phyloP scores from a whole-genome alignment of 2,797 vertebrate genomes.

The Chloroceryle inda region DNA sequence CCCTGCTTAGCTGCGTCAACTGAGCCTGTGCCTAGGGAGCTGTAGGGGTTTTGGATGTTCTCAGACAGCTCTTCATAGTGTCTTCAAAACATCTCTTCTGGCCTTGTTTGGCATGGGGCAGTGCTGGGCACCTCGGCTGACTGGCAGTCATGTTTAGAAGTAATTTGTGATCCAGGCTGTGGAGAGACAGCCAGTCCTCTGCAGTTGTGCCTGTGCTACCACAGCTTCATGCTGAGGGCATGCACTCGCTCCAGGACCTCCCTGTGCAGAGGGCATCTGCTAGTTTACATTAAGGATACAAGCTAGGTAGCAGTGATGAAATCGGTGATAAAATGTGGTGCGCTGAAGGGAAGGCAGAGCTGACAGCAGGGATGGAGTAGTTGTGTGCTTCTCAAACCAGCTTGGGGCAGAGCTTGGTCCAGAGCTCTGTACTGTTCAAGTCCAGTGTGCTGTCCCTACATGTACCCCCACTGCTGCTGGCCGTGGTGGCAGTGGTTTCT shows the following conservation, averaged over 20 bases:
- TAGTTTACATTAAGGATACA: neutral
- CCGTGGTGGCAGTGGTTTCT: neutral
- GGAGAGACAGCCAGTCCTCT: neutral
- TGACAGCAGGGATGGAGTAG: neutral
- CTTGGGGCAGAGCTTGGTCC: neutral
- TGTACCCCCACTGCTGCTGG: neutral
- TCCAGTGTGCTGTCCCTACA: neutral
- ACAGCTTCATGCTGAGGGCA: neutral
- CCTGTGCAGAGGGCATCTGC: neutral
- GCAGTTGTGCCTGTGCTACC: neutral
- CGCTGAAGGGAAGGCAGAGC: neutral
- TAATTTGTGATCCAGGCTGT: fast-evolving
- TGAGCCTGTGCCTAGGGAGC: neutral
- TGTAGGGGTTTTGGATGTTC: neutral
- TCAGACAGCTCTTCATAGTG: neutral
- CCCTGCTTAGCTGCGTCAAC: neutral
- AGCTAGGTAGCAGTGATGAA: neutral
- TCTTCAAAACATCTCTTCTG: neutral
- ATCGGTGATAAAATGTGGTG: neutral
- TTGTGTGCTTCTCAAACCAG: neutral
- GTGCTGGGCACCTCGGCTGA: neutral
- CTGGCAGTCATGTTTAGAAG: neutral
- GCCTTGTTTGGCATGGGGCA: neutral
- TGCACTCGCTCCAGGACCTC: fast-evolving
- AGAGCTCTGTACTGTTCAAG: neutral